Evolutionary conservation across 1,140 invertebrate genomes (phyloP).

Genomic region (Trichonephila clavata): DNA sequence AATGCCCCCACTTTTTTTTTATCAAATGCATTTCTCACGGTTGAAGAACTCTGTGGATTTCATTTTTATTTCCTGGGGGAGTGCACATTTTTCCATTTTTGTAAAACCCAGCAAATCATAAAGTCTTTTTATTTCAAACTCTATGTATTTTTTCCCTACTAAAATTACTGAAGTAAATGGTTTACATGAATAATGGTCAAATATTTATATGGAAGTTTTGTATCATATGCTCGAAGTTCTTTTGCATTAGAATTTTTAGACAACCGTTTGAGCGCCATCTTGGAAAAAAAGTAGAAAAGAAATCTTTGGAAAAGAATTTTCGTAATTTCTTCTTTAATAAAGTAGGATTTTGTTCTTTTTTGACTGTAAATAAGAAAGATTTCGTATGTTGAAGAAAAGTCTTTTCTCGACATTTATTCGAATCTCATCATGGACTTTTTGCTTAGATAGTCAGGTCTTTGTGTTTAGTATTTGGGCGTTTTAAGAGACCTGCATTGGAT

Average conservation of each 20-base stretch:
- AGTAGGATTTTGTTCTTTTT: background rate
- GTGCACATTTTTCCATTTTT: no score
- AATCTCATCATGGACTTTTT: background rate
- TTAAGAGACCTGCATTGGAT: background rate
- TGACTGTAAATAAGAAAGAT: background rate
- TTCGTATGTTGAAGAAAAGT: background rate
- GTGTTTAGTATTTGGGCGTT: background rate
- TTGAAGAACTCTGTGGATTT: no score
- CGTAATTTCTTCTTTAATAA: slow-evolving; percentile 19
- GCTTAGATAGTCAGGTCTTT: background rate
- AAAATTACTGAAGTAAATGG: no score
- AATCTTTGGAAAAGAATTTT: background rate
- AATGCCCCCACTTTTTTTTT: no score
- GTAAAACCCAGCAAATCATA: no score
- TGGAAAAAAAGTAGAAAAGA: background rate
- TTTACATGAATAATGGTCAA: no score
- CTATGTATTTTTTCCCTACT: no score
- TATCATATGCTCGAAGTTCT: background rate
- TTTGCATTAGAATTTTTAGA: background rate
- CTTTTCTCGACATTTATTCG: background rate
- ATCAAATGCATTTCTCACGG: no score
- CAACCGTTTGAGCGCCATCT: background rate
- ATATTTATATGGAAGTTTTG: background rate
- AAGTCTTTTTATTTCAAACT: no score
- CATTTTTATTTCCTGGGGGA: no score